Conservation (phyloP, 2,113 vertebrate genomes). For the Thryonomys swinderianus region DNA sequence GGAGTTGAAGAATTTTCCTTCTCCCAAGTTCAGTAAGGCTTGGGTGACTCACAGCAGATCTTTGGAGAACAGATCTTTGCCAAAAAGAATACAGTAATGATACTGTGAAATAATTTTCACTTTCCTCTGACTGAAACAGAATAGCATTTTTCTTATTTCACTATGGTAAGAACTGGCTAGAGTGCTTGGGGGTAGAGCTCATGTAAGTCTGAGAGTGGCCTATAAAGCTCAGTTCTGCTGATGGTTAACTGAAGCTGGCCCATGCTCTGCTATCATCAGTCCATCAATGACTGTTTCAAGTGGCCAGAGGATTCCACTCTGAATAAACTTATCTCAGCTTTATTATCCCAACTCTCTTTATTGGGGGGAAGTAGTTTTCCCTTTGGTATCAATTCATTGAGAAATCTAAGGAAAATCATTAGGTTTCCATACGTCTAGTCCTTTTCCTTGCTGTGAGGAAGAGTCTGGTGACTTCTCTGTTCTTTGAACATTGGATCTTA, state of each 20-base stretch:
- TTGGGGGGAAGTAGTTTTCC: neutral
- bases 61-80: neutral
- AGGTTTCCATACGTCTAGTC: neutral
- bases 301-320: neutral
- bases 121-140: neutral
- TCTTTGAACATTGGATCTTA: neutral
- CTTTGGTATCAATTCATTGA: neutral
- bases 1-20: neutral
- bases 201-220: too few relatives aligned
- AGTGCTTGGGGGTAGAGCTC: too few relatives aligned
- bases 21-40: neutral
- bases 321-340: neutral
- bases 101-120: neutral
- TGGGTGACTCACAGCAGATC: neutral
- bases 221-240: neutral
- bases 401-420: neutral
- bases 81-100: neutral
- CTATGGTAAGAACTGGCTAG: neutral
- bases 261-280: neutral
- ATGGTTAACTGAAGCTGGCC: neutral
- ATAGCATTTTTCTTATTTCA: neutral
- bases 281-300: neutral
- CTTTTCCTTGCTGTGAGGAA: neutral
- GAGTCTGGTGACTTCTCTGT: neutral
- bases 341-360: too few relatives aligned